Evolutionary conservation across 1,140 invertebrate genomes (phyloP).

Genomic region (Periplaneta americana): DNA sequence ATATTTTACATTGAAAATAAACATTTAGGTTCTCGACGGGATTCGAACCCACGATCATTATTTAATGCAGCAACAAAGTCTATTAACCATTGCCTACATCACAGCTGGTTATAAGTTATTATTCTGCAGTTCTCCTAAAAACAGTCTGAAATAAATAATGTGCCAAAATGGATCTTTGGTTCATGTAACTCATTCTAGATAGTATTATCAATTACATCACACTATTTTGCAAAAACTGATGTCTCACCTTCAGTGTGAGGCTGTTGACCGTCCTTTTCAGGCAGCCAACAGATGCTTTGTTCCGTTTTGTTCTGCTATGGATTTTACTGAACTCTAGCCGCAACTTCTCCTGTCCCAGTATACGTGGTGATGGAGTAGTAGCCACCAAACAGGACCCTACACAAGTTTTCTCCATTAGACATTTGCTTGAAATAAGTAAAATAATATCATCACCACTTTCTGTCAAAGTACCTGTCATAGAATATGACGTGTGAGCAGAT

Average conservation of each 20-base stretch:
- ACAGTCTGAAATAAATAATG: no score
- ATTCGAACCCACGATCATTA: no score
- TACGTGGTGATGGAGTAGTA: constrained; percentile 26
- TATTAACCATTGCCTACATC: no score
- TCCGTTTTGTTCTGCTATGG: constrained; percentile 34
- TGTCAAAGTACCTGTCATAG: not conserved
- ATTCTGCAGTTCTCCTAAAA: no score
- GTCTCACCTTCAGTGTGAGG: constrained; percentile 37
- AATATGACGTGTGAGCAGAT: constrained; percentile 25
- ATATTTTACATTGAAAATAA: no score
- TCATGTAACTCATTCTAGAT: no score
- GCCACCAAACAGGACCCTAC: constrained; percentile 17
- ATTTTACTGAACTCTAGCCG: constrained; percentile 38
- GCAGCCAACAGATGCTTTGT: constrained; percentile 31
- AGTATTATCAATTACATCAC: no score
- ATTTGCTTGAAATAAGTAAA: not conserved
- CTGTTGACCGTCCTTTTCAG: constrained; percentile 32
- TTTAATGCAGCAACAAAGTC: no score
- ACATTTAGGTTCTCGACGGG: no score
- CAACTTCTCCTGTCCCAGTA: constrained; percentile 33
- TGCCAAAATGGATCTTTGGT: no score
- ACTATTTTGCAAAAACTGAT: no score
- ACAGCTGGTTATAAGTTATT: no score
- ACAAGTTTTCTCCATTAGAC: constrained; percentile 30
- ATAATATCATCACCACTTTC: not conserved